Evolutionary conservation across 2,797 vertebrate genomes (phyloP), one percentile per base, ranked within the genome.

Genomic region (Serranus cabrilla): DNA sequence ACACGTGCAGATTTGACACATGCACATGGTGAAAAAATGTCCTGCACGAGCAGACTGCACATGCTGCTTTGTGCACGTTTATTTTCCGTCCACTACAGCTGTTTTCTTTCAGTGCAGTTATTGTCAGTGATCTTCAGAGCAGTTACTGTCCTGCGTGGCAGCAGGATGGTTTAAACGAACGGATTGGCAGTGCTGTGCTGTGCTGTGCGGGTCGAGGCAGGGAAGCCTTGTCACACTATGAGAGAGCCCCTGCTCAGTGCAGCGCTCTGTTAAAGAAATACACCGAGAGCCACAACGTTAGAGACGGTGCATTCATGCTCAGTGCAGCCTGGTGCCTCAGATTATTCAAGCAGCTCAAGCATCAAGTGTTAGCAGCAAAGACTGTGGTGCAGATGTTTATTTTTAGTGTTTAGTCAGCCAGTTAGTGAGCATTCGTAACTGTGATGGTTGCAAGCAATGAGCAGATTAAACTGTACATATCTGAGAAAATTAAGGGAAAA

Each of bases 221-320:
- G 69, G 67, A 71, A 58, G 68, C 76, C 69, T 43, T 23, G 73
- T 96, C 95, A 96, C 90, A 96, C 95, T 91, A 95, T 90, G 85
- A 96, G 94, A 86, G 94, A 90, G 80, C 91, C 94, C 85, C 95
- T 94, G 94, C 95, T 95, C 93, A 92, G 93, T 74, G 94, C 93
- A 77, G 87, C 78, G 91, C 90, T 95, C 95, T 96, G 95, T 95
- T 91, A 92, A 92, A 76, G 86, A 87, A 91, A 95, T 88, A 95
- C 89, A 96, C 81, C 87, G 76, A 93, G 85, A 94, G 89, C 88
- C 88, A 93, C 57, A 93, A 34, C 12, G 71, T 95, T 94, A 95
- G 93, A 90, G 56, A 90, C 49, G 51, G 56, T 39, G 74, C 60
- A 67, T 65, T 78, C 81, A 86, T 62, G 83, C 76, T 68, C 89